Evolutionary conservation across 2,888 invertebrate genomes (phyloP), one percentile per base, ranked within the genome.

Genomic region (Gastrophysa polygoni): DNA sequence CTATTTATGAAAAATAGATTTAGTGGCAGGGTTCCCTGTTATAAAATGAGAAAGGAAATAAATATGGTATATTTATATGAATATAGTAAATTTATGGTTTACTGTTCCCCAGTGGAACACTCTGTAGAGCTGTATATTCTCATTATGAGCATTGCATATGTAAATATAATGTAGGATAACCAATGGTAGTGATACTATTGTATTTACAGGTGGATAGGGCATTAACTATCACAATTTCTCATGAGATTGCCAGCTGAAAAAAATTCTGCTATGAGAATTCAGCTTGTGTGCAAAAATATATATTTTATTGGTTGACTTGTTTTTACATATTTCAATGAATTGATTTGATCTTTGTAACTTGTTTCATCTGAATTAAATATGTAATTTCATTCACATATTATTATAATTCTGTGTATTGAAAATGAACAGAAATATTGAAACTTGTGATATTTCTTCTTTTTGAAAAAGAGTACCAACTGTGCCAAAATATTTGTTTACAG

Each of bases 221-320:
- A 38, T 38, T 38, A 38, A 38, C 7, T n/a, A 38, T 14, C 3
- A 2, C 38, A 38, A n/a, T 38, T 14, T 14, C 14, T 38, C 14
- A 14, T 38, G 38, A 38, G 14, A 38, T 38, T 38, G 38, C n/a
- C n/a, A n/a, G n/a, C n/a, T n/a, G n/a, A n/a, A n/a, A n/a, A n/a
- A n/a, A n/a, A n/a, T n/a, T n/a, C 21, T 34, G 8, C 21, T 17
- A 21, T 24, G 16, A 44, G 54, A 54, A 54, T 54, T 38, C n/a
- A 43, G 43, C 43, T 54, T 54, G 54, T 32, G 29, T 43, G 43
- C 43, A 21, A 54, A 43, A 54, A 38, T 54, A 43, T 54, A 54
- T 54, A 43, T 54, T 54, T 54, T 54, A 43, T 54, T 54, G 24
- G 54, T 54, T 54, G 54, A 20, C 38, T 18, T 24, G 54, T 54